Evolutionary conservation across 2,888 invertebrate genomes (phyloP).

Genomic region (Drosophila mayaguana): DNA sequence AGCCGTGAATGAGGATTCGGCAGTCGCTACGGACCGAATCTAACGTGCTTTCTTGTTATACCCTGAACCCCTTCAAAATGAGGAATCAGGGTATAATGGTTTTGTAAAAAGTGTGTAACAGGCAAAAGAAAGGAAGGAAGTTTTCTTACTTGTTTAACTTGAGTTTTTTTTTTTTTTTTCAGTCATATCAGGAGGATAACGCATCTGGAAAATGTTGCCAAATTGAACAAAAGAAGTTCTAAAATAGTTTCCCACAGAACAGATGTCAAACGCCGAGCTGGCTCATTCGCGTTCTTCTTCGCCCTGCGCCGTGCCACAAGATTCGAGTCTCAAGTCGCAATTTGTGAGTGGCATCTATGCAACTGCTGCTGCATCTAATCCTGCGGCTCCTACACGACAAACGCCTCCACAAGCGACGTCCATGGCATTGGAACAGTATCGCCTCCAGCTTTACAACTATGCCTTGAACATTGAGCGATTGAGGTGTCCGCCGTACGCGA

Average conservation of each 20-base stretch:
- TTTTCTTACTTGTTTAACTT: no score
- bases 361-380: conserved; percentile 1
- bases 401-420: conserved; percentile 36
- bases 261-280: conserved; percentile 60
- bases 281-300: conserved; percentile 26
- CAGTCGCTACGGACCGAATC: no score
- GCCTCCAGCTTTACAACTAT: conserved; percentile 94
- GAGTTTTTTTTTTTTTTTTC: no score
- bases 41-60: no score
- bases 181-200: background rate
- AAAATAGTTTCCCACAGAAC: background rate
- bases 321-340: conserved; percentile 23
- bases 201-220: conserved; percentile 1
- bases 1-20: no score
- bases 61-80: no score
- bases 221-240: background rate
- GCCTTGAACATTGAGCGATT: conserved; percentile 92
- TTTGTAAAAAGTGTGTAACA: no score
- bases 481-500: conserved; percentile 85
- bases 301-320: conserved; percentile 31
- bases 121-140: no score
- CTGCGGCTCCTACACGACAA: conserved; percentile 21
- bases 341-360: conserved; percentile 32
- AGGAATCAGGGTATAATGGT: no score
- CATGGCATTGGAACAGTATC: conserved; percentile 90